Evolutionary conservation across 2,888 invertebrate species (phyloP).

Genomic region (Antitype chi): DNA sequence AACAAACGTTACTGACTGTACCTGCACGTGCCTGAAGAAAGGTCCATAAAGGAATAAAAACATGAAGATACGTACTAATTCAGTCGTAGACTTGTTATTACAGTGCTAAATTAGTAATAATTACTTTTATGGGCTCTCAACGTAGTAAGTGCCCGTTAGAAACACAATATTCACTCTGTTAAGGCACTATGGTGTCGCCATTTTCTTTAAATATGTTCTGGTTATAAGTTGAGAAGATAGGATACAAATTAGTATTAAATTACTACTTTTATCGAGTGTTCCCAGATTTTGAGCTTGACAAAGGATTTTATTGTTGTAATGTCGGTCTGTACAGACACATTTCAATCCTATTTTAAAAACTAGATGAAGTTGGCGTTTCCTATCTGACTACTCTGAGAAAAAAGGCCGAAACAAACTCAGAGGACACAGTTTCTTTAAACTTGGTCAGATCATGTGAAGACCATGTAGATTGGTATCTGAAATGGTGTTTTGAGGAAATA

Average conservation of each 20-base stretch:
- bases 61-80: slow-evolving; percentile 7
- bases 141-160: slow-evolving; percentile 22
- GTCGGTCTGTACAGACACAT: too few relatives aligned
- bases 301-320: too few relatives aligned
- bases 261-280: neutral
- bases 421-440: too few relatives aligned
- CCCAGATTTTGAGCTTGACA: too few relatives aligned
- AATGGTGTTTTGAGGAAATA: too few relatives aligned
- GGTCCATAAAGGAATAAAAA: neutral
- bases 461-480: too few relatives aligned
- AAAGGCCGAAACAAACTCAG: too few relatives aligned
- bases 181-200: neutral
- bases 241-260: neutral
- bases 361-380: too few relatives aligned
- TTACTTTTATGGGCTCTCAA: slow-evolving; percentile 34
- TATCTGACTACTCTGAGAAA: too few relatives aligned
- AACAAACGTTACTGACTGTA: neutral
- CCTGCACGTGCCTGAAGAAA: slow-evolving; percentile 6
- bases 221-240: neutral
- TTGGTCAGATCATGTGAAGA: too few relatives aligned
- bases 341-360: too few relatives aligned
- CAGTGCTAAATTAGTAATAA: slow-evolving; percentile 39
- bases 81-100: slow-evolving; percentile 10
- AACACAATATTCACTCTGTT: slow-evolving; percentile 24
- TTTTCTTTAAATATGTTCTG: slow-evolving; percentile 3